Base-by-base conservation (phyloP, 2,113 vertebrate species). In the Cinclus mexicanus region DNA sequence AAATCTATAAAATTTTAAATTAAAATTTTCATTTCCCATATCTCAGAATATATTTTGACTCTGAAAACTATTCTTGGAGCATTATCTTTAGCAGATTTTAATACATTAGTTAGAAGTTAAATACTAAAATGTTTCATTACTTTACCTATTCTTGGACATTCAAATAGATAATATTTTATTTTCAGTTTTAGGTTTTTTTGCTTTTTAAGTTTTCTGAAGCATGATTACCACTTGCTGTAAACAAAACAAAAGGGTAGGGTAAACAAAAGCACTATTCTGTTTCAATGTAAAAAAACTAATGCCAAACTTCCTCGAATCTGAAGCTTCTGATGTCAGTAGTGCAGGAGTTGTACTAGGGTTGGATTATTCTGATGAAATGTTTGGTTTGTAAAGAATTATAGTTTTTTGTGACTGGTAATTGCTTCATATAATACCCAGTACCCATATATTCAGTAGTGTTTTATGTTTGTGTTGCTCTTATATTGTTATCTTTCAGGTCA, bases 401-500 rank as follows among this genome's bases (percentile, higher is more conserved):
- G 35, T 49, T 59, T 80, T 44, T 67, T 65, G 13, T 65, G 42
- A 14, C 23, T 76, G 21, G 1, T 85, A 21, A 9, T 71, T 46
- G 5, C 26, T 69, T 93, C 26, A 7, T 55, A 1, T 50, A 63
- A 47, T 29, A 67, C 1, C 0, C 0, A 1, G 16, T 83, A 23
- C 24, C 33, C 8, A 1, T 6, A 0, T 70, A 20, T 83, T 67
- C n/a, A 53, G 1, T 61, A 22, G 11, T 37, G 28, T 56, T 75
- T 84, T 69, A 37, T 0, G 0, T 76, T 63, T 70, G 23, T 76
- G 31, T 88, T 93, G 76, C 69, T 80, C 20, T 92, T 90, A 24
- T 35, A 0, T 96, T 67, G 87, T 80, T 69, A 72, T 85, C 67
- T 97, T 95, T 65, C 97, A 99, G 99, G 98, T 99, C 42, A 97